These are phyloP conservation scores for Oophaga pumilio DNA, from an alignment of 2,113 vertebrate species.

Conservation along the genomic window DNA sequence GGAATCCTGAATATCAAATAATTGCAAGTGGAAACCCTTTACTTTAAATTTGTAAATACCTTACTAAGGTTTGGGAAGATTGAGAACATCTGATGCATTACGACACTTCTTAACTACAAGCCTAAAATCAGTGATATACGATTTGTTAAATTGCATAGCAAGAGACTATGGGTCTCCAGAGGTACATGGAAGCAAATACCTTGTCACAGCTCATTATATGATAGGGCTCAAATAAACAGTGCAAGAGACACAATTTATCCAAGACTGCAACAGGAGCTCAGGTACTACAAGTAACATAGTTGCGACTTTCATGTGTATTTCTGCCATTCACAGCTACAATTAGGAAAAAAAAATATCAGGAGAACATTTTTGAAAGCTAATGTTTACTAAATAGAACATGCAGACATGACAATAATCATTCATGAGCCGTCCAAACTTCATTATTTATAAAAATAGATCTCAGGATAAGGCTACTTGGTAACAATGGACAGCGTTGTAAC, in stretches of 20 bases:
- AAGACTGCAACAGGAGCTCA: neutral
- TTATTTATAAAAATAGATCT: neutral
- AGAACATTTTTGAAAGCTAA: neutral
- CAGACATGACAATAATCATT: neutral
- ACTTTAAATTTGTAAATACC: neutral
- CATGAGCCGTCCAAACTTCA: neutral
- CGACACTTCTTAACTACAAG: too few species aligned
- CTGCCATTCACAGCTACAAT: neutral
- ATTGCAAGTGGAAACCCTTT: too few species aligned
- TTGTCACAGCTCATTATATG: neutral
- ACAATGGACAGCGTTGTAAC: neutral
- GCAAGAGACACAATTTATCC: too few species aligned
- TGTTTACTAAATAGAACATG: neutral
- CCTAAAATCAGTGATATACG: neutral
- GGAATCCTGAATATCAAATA: too few species aligned
- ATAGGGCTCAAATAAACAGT: too few species aligned
- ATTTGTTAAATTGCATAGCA: too few species aligned
- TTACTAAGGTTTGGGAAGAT: neutral
- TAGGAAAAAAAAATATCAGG: too few species aligned
- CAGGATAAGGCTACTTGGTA: neutral
- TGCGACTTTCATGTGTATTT: neutral
- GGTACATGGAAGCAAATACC: neutral
- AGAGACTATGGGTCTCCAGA: too few species aligned
- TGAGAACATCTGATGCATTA: neutral
- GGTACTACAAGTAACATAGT: too few species aligned